A percentile compares a stretch with the other conserved stretches of the same genome.
phyloP scores from a whole-genome alignment of 2,888 invertebrate genomes.

The Liodrosophila aerea region DNA sequence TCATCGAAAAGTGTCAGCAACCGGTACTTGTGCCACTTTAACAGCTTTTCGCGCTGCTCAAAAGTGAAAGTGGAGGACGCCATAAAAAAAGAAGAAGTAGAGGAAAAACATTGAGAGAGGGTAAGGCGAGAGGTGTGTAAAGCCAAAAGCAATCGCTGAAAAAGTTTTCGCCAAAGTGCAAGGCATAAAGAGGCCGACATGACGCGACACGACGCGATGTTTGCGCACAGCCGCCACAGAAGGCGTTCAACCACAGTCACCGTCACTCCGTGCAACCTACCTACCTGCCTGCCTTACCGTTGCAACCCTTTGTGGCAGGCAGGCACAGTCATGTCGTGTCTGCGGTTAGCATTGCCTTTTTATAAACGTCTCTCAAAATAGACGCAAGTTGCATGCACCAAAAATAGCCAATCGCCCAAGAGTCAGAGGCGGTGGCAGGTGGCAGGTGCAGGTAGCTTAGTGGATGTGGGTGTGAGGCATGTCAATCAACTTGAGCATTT shows the following conservation, averaged over 20 bases:
- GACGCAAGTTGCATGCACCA: constrained; percentile 64
- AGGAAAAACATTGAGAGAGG: constrained; percentile 22
- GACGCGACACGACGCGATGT: not conserved
- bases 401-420: constrained; percentile 48
- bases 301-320: constrained; percentile 2
- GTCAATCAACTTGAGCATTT: constrained; percentile 67
- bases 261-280: not conserved
- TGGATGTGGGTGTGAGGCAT: constrained; percentile 32
- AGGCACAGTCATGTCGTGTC: constrained; percentile 52
- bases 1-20: constrained; percentile 26
- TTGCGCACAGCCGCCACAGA: constrained; percentile 7
- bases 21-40: constrained; percentile 44
- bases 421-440: constrained; percentile 5
- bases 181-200: constrained; percentile 45
- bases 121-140: constrained; percentile 30
- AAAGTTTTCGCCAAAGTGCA: constrained; percentile 50
- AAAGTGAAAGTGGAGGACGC: constrained; percentile 24
- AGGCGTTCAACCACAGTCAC: constrained; percentile 3
- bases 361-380: constrained; percentile 57
- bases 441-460: not conserved
- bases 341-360: constrained; percentile 37
- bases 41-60: constrained; percentile 30
- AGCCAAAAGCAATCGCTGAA: constrained; percentile 22
- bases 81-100: constrained; percentile 1
- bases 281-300: not conserved